Percentiles rank a stretch among this genome's conserved stretches.
These are phyloP conservation scores for Lapara coniferarum DNA, from an alignment of 2,888 invertebrate species.

Conservation along the genomic window DNA sequence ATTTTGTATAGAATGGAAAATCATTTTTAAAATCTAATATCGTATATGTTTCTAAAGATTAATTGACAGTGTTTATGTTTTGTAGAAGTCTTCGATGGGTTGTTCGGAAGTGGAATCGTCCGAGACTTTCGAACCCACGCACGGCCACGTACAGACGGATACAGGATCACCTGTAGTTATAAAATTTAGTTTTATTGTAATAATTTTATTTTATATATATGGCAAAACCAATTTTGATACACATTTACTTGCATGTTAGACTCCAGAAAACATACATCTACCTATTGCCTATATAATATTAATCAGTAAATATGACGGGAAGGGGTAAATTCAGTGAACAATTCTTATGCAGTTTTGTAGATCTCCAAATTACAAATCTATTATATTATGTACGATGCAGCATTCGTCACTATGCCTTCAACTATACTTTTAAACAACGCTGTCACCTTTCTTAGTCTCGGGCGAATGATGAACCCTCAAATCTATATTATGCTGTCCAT, in stretches of 20 bases:
- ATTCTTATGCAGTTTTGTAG: too few relatives aligned
- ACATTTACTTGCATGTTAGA: too few relatives aligned
- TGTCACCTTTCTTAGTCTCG: slow-evolving; percentile 50
- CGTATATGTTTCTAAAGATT: not conserved
- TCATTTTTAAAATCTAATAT: not conserved
- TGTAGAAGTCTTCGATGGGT: not conserved
- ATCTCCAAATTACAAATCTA: too few relatives aligned
- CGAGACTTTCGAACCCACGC: slow-evolving; percentile 33
- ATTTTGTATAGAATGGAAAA: too few relatives aligned
- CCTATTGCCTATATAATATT: too few relatives aligned
- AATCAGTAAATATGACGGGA: too few relatives aligned
- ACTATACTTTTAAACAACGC: not conserved
- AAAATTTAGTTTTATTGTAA: too few relatives aligned
- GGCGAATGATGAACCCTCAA: slow-evolving; percentile 40
- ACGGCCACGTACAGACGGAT: slow-evolving; percentile 54
- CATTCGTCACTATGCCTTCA: not conserved
- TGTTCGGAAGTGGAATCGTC: not conserved
- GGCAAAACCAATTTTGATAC: too few relatives aligned
- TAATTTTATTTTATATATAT: too few relatives aligned
- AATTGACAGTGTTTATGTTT: not conserved
- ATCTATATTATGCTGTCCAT: slow-evolving; percentile 80
- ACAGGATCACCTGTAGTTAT: slow-evolving; percentile 44
- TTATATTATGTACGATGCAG: too few relatives aligned
- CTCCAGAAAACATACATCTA: too few relatives aligned
- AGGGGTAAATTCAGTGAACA: too few relatives aligned